phyloP scores from a whole-genome alignment of 2,888 invertebrate genomes.

The Hirtodrosophila duncani region DNA sequence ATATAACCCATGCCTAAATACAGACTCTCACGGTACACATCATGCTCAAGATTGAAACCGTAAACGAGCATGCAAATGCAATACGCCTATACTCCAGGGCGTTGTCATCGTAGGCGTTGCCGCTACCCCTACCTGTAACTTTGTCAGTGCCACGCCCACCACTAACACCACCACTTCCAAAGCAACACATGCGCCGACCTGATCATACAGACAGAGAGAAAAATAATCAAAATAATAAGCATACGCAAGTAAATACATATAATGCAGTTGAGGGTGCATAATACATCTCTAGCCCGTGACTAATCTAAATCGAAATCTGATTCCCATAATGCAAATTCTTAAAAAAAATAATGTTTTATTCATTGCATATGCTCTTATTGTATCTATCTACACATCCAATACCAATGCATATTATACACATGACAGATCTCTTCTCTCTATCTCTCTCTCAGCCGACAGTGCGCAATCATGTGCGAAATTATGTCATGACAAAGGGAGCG shows the following conservation, averaged over 20 bases:
- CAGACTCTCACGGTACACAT: conserved; percentile 10
- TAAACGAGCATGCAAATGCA: conserved; percentile 4
- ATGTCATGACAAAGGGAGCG: conserved; percentile 37
- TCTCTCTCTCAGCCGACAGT: too few species aligned
- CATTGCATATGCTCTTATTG: too few species aligned
- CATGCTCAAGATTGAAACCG: conserved; percentile 38
- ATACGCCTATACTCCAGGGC: conserved; percentile 17
- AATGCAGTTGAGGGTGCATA: too few species aligned
- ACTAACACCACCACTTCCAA: conserved; percentile 51
- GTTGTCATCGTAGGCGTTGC: too few species aligned
- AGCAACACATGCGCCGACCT: conserved; percentile 77
- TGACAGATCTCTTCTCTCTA: too few species aligned
- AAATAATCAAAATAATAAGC: neutral
- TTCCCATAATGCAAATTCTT: too few species aligned
- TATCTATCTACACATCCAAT: too few species aligned
- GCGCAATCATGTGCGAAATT: conserved; percentile 49
- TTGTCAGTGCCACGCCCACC: conserved; percentile 59
- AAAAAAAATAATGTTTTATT: too few species aligned
- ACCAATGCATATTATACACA: too few species aligned
- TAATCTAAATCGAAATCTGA: too few species aligned
- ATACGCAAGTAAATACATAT: neutral
- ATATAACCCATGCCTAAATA: conserved; percentile 28
- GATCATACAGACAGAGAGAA: conserved; percentile 23
- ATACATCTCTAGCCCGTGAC: too few species aligned
- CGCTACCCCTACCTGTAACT: conserved; percentile 43